phyloP scores from a whole-genome alignment of 2,888 invertebrate species.

The Drosophila prolongata region DNA sequence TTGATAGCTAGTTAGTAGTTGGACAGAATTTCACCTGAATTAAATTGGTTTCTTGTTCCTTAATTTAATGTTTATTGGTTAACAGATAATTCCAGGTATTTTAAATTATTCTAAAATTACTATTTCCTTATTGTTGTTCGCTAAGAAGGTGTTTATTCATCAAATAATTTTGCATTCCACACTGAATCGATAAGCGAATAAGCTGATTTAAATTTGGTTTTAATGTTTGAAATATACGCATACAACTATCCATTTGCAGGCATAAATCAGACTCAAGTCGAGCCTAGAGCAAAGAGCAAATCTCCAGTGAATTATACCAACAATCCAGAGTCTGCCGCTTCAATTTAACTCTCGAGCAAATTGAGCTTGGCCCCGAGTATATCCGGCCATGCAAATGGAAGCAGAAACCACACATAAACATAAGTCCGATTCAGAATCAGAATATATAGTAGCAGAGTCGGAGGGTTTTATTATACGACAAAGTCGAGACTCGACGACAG shows the following conservation, averaged over 20 bases:
- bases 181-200: neutral
- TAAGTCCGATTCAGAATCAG: slow-evolving; percentile 9
- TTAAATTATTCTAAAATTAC: too few relatives aligned
- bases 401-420: slow-evolving; percentile 31
- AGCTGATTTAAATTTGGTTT: slow-evolving; percentile 6
- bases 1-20: too few relatives aligned
- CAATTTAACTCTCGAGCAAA: slow-evolving; percentile 21
- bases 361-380: slow-evolving; percentile 25
- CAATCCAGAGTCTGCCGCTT: slow-evolving; percentile 7
- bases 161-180: neutral
- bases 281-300: slow-evolving; percentile 8
- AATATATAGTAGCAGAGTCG: slow-evolving; percentile 17
- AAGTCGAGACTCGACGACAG: slow-evolving; percentile 58
- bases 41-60: too few relatives aligned
- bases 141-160: neutral
- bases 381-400: slow-evolving; percentile 42
- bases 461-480: slow-evolving; percentile 46
- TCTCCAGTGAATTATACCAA: slow-evolving; percentile 20
- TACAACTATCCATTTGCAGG: slow-evolving; percentile 3
- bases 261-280: slow-evolving; percentile 29
- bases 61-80: too few relatives aligned
- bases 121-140: neutral
- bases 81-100: neutral
- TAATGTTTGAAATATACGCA: neutral
- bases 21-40: too few relatives aligned